Percentiles rank a stretch among this genome's conserved stretches.
phyloP scores from a whole-genome alignment of 2,888 invertebrate species.

The Tromatobia lineatoria region DNA sequence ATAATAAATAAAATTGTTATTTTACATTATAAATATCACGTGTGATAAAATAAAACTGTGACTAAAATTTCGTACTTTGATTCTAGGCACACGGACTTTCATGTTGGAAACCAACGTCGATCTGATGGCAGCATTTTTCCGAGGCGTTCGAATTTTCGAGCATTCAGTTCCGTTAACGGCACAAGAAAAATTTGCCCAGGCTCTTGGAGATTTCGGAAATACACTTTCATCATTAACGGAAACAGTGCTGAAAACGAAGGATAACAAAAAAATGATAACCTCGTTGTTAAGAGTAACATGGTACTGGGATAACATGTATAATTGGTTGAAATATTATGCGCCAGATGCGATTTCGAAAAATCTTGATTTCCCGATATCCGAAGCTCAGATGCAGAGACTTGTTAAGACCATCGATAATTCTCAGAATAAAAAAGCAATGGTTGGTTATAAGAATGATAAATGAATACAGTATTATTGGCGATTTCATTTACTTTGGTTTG shows the following conservation, averaged over 20 bases:
- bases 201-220: conserved; percentile 75
- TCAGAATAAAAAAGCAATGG: conserved; percentile 75
- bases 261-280: conserved; percentile 70
- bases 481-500: neutral
- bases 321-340: conserved; percentile 75
- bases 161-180: conserved; percentile 69
- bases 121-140: conserved; percentile 75
- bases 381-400: conserved; percentile 74
- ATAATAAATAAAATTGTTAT: too few species aligned
- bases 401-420: conserved; percentile 69
- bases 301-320: conserved; percentile 76
- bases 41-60: neutral
- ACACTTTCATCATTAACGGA: conserved; percentile 72
- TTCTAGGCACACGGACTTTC: conserved; percentile 49
- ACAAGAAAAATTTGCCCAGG: conserved; percentile 76
- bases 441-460: conserved; percentile 61
- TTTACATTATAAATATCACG: too few species aligned
- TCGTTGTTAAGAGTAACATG: conserved; percentile 73
- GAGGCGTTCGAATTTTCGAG: conserved; percentile 78
- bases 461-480: neutral
- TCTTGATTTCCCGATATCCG: conserved; percentile 72
- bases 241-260: conserved; percentile 69
- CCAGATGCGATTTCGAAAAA: conserved; percentile 68
- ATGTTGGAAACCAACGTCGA: conserved; percentile 67
- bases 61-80: neutral